Percentiles rank a stretch among this genome's conserved stretches.
phyloP scores from a whole-genome alignment of 2,113 vertebrate genomes.

The Silurus asotus region DNA sequence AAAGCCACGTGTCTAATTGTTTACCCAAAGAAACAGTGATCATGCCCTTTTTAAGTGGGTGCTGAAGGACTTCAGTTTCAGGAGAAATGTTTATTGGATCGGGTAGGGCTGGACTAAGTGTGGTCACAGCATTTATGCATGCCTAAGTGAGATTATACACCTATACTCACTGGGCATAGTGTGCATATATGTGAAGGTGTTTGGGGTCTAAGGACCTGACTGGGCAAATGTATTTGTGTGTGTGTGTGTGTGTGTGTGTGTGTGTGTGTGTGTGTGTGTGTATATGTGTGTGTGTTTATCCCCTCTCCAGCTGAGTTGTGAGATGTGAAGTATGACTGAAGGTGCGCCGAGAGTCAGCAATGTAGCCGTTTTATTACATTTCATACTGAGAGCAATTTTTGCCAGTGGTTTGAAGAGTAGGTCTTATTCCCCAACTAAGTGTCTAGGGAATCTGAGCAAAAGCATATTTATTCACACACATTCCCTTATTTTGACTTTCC shows the following conservation, averaged over 20 bases:
- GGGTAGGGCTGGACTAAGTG: slow-evolving; percentile 34
- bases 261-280: slow-evolving; percentile 29
- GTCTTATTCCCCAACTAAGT: slow-evolving; percentile 72
- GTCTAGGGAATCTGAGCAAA: slow-evolving; percentile 53
- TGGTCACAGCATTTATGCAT: not conserved
- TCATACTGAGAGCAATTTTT: slow-evolving; percentile 75
- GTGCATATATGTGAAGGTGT: not conserved
- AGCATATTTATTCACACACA: slow-evolving; percentile 29
- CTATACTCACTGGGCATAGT: not conserved
- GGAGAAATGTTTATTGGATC: slow-evolving; percentile 47
- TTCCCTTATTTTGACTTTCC: slow-evolving; percentile 31
- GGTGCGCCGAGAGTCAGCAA: slow-evolving; percentile 66
- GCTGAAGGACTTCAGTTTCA: slow-evolving; percentile 60
- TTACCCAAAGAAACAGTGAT: slow-evolving; percentile 44
- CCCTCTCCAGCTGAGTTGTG: slow-evolving; percentile 43
- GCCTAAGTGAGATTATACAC: not conserved
- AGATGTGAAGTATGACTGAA: slow-evolving; percentile 68
- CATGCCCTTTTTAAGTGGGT: slow-evolving; percentile 70
- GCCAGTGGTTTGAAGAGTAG: slow-evolving; percentile 74
- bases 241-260: slow-evolving; percentile 34
- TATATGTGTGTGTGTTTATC: not conserved
- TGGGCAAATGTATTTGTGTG: not conserved
- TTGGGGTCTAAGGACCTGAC: slow-evolving; percentile 14
- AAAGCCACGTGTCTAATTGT: slow-evolving; percentile 57
- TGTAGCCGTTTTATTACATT: slow-evolving; percentile 73